Percentiles rank a stretch among this genome's conserved stretches.
Evolutionary conservation across 1,140 invertebrate species (phyloP).

Genomic region (Drosophila hydei): DNA sequence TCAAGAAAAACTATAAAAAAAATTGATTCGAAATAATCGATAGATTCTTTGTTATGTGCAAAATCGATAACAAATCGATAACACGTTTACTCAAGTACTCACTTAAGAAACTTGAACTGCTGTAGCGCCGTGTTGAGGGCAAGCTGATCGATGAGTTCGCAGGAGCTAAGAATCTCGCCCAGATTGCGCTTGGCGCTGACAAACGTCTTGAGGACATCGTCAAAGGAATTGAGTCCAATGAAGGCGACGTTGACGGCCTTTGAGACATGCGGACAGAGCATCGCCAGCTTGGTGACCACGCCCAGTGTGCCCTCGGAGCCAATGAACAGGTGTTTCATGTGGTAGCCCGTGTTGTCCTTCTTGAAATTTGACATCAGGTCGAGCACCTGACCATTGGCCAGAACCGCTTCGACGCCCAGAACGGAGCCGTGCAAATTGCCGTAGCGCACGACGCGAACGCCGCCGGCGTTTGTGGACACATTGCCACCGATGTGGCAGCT

Average conservation of each 20-base stretch:
- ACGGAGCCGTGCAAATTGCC: conserved; percentile 97
- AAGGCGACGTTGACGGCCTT: conserved; percentile 93
- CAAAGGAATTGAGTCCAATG: conserved; percentile 86
- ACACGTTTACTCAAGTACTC: too few relatives aligned
- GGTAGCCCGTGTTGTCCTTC: conserved; percentile 99
- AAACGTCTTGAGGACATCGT: conserved; percentile 90
- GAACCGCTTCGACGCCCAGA: conserved; percentile 96
- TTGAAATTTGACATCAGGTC: conserved; percentile 93
- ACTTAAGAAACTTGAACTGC: conserved; percentile 87
- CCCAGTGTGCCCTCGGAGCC: conserved; percentile 98
- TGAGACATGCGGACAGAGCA: conserved; percentile 94
- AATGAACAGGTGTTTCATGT: conserved; percentile 98
- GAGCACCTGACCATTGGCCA: conserved; percentile 94
- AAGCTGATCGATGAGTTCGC: conserved; percentile 94
- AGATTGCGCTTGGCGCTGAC: conserved; percentile 89
- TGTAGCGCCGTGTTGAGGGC: conserved; percentile 87
- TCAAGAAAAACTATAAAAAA: too few relatives aligned
- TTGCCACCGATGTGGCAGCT: conserved; percentile 99
- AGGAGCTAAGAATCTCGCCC: conserved; percentile 96
- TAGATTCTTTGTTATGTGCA: too few relatives aligned
- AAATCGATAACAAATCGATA: too few relatives aligned
- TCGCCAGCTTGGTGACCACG: conserved; percentile 95
- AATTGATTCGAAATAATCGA: too few relatives aligned
- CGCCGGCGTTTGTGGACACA: conserved; percentile 98
- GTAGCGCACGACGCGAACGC: conserved; percentile 95